Percentiles rank a stretch among this genome's conserved stretches.
phyloP scores from a whole-genome alignment of 2,888 invertebrate species.

The Tipula unca region DNA sequence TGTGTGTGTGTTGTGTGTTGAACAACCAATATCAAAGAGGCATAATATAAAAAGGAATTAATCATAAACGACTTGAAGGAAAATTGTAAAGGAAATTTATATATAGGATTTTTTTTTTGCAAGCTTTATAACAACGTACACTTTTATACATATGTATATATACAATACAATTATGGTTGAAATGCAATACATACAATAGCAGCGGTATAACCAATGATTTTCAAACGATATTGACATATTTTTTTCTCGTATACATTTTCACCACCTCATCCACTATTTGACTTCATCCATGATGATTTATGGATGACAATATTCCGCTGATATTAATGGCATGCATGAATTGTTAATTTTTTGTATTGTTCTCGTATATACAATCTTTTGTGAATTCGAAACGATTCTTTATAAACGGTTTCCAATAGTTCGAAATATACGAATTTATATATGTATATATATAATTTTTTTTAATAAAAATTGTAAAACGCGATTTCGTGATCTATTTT shows the following conservation, averaged over 20 bases:
- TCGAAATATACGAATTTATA: not conserved
- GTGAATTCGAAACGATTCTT: not conserved
- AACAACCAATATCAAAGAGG: not conserved
- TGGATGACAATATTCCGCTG: conserved; percentile 16
- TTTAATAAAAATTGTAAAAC: not conserved
- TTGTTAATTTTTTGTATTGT: not conserved
- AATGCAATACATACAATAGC: not conserved
- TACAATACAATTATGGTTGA: not conserved
- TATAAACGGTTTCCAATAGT: conserved; percentile 2
- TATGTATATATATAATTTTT: not conserved
- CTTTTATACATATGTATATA: too few relatives aligned
- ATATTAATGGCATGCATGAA: conserved; percentile 17
- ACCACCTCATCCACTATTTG: not conserved
- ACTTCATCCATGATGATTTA: conserved; percentile 16
- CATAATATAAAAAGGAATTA: not conserved
- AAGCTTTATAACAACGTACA: not conserved
- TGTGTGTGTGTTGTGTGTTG: not conserved
- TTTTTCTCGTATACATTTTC: not conserved
- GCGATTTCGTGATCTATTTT: conserved; percentile 14
- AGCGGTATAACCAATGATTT: not conserved
- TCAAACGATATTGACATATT: not conserved
- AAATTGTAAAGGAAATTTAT: not conserved
- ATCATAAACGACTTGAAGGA: not conserved
- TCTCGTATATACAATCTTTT: not conserved
- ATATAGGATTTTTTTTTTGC: not conserved